phyloP scores from a whole-genome alignment of 2,113 vertebrate genomes.

The Chloropsis cyanopogon region DNA sequence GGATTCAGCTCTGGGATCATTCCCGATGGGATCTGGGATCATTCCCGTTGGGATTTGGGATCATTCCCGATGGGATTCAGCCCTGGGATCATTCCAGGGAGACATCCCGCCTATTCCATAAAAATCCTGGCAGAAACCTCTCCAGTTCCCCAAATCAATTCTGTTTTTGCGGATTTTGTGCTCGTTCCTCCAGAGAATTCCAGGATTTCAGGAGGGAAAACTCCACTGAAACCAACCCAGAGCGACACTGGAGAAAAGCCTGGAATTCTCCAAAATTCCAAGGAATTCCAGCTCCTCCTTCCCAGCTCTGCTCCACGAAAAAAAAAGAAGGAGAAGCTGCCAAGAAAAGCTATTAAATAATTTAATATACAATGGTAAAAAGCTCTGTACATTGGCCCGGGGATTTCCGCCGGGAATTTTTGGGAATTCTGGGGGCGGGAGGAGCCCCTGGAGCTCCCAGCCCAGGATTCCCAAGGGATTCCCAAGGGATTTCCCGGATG shows the following conservation, averaged over 20 bases:
- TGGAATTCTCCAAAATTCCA: not conserved
- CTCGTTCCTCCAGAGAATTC: not conserved
- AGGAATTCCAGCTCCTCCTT: not conserved
- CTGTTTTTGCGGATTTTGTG: not conserved
- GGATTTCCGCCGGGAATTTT: not conserved
- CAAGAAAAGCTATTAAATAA: constrained; percentile 70
- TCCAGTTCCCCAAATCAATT: not conserved
- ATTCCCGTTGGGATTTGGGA: too few relatives aligned
- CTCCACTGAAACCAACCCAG: not conserved
- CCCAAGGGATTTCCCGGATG: not conserved
- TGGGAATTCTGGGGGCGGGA: not conserved
- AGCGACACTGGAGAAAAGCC: not conserved
- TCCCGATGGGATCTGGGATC: too few relatives aligned
- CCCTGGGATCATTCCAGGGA: not conserved
- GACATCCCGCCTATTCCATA: not conserved
- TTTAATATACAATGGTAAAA: constrained; percentile 69
- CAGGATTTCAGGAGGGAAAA: not conserved
- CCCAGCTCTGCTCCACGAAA: not conserved
- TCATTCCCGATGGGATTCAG: not conserved
- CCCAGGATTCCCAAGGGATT: not conserved
- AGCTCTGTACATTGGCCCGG: constrained; percentile 16
- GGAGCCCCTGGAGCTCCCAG: not conserved
- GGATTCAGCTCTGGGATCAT: not conserved
- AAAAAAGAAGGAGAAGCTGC: not conserved
- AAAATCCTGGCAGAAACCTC: not conserved